A percentile compares a stretch with the other conserved stretches of the same genome.
phyloP scores from a whole-genome alignment of 2,113 vertebrate species.

The Pantherophis guttatus region DNA sequence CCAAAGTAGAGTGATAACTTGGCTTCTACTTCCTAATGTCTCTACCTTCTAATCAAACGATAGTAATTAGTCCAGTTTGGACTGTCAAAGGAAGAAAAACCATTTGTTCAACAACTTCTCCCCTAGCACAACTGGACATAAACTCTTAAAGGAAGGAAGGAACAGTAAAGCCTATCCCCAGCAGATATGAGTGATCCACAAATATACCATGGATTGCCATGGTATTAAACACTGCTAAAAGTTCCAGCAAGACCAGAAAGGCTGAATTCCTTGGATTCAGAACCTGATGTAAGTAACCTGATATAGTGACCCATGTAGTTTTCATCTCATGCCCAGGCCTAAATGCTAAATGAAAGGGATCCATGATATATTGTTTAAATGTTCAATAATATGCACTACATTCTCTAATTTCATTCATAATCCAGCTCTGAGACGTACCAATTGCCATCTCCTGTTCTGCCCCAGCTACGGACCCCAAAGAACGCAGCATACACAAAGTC shows the following conservation, averaged over 20 bases:
- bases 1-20: not conserved
- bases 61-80: not conserved
- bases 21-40: not conserved
- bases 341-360: not conserved
- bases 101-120: not conserved
- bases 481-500: too few species aligned
- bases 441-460: not conserved
- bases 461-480: too few species aligned
- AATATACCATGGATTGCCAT: not conserved
- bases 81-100: not conserved
- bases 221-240: not conserved
- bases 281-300: not conserved
- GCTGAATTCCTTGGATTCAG: not conserved
- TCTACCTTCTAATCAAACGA: not conserved
- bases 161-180: not conserved
- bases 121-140: not conserved
- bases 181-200: not conserved
- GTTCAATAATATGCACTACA: not conserved
- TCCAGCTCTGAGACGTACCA: not conserved
- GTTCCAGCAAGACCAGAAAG: not conserved
- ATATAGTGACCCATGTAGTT: not conserved
- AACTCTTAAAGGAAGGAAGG: not conserved
- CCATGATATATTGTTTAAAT: not conserved
- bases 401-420: fast-evolving
- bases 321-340: not conserved